phyloP scores from a whole-genome alignment of 2,113 vertebrate species.

The Sorex araneus region DNA sequence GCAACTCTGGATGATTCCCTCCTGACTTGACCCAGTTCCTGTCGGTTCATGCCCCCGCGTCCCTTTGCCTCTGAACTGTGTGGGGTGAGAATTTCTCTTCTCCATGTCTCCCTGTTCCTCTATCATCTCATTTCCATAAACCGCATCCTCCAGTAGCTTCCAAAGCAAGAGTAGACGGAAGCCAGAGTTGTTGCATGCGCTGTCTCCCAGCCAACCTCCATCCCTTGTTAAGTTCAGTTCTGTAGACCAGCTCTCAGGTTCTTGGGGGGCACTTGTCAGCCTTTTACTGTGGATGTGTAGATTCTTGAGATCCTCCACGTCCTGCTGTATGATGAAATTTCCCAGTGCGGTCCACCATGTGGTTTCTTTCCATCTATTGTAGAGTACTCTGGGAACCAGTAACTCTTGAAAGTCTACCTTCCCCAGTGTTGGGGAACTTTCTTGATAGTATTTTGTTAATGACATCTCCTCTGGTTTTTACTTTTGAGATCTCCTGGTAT shows the following conservation, averaged over 20 bases:
- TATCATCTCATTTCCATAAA: background rate
- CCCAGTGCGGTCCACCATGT: background rate
- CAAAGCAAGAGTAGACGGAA: background rate
- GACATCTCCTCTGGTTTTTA: background rate
- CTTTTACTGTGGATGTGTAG: too few relatives aligned
- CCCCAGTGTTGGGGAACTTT: background rate
- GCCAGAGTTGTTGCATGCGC: too few relatives aligned
- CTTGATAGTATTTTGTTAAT: background rate
- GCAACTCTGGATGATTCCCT: background rate
- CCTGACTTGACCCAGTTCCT: background rate
- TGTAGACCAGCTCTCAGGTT: too few relatives aligned
- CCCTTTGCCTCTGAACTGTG: background rate
- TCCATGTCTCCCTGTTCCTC: background rate
- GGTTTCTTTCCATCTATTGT: background rate
- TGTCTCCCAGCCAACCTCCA: too few relatives aligned
- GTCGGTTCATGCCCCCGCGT: background rate
- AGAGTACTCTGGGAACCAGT: background rate
- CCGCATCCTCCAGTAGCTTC: background rate
- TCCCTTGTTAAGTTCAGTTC: too few relatives aligned
- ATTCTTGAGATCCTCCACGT: background rate
- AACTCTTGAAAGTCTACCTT: background rate
- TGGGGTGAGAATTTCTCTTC: background rate
- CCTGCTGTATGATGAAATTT: background rate
- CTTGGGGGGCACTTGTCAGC: too few relatives aligned
- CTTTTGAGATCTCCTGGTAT: background rate